These are phyloP conservation scores for Littorina saxatilis DNA, from an alignment of 1,140 invertebrate species.

Conservation along the genomic window DNA sequence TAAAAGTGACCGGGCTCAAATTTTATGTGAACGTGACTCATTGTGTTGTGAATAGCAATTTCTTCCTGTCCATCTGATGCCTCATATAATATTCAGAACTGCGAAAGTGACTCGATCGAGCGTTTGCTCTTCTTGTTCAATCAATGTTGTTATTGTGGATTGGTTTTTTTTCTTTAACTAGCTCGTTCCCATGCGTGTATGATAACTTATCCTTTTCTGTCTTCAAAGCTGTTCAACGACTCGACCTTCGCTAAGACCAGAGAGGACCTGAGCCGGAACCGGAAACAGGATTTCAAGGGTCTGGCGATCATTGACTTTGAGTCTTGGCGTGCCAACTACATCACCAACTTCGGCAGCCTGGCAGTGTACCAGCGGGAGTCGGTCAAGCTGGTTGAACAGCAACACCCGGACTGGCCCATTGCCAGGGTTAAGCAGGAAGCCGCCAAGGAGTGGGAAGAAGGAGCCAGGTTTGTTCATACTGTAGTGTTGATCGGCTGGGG, in stretches of 20 bases:
- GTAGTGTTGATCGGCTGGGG: too few species aligned
- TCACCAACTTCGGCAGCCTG: constrained; percentile 82
- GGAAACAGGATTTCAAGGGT: constrained; percentile 76
- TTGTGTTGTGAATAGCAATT: too few species aligned
- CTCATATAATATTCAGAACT: too few species aligned
- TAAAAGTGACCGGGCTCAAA: too few species aligned
- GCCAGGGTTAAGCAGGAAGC: constrained; percentile 46
- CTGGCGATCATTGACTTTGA: constrained; percentile 89
- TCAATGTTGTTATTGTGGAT: too few species aligned
- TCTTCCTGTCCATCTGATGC: too few species aligned
- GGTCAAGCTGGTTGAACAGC: constrained; percentile 49
- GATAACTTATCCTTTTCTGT: not conserved
- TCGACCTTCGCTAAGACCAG: not conserved
- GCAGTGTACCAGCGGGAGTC: constrained; percentile 54
- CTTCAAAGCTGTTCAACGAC: not conserved
- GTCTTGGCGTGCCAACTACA: constrained; percentile 86
- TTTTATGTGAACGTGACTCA: too few species aligned
- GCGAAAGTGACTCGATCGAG: too few species aligned
- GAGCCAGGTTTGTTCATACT: constrained; percentile 60
- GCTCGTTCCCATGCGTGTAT: not conserved
- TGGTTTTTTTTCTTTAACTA: too few species aligned
- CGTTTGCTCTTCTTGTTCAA: too few species aligned
- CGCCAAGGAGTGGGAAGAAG: constrained; percentile 54
- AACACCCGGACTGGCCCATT: constrained; percentile 54
- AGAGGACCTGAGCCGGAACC: not conserved